Percentiles rank a stretch among this genome's conserved stretches.
Conservation (phyloP, 2,797 vertebrate species). For the Siniperca obscura region DNA sequence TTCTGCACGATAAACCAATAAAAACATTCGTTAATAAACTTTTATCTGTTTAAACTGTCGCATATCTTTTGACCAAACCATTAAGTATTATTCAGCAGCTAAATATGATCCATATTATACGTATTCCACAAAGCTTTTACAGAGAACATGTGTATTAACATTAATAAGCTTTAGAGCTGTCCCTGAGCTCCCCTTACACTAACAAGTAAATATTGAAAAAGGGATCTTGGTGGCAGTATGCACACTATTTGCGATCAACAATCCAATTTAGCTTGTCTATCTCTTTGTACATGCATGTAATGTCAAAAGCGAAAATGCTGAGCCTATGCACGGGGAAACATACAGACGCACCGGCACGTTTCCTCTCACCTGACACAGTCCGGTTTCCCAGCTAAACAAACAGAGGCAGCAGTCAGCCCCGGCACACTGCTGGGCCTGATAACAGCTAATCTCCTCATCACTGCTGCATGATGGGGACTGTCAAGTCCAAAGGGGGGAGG, state of each 20-base stretch:
- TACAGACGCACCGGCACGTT: background rate
- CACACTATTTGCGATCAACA: background rate
- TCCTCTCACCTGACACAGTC: constrained; percentile 15
- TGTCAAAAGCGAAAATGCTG: background rate
- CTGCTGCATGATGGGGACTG: constrained; percentile 5
- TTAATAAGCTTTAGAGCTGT: too few species aligned
- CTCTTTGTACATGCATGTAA: too few species aligned
- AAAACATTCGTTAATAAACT: too few species aligned
- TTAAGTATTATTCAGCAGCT: background rate
- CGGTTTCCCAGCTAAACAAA: constrained; percentile 18
- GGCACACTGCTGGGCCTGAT: background rate
- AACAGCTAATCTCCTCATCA: constrained; percentile 12
- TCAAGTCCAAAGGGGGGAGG: background rate
- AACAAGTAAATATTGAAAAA: background rate
- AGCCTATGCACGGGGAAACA: background rate
- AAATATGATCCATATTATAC: background rate
- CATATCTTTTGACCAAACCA: background rate
- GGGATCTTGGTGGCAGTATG: background rate
- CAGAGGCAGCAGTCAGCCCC: background rate
- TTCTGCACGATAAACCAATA: too few species aligned
- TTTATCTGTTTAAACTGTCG: background rate
- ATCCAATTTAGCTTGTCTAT: background rate
- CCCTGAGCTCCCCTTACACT: too few species aligned
- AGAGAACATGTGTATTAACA: too few species aligned
- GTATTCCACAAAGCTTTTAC: background rate